Conservation (phyloP, 2,888 invertebrate genomes). For the Desoria tigrina region DNA sequence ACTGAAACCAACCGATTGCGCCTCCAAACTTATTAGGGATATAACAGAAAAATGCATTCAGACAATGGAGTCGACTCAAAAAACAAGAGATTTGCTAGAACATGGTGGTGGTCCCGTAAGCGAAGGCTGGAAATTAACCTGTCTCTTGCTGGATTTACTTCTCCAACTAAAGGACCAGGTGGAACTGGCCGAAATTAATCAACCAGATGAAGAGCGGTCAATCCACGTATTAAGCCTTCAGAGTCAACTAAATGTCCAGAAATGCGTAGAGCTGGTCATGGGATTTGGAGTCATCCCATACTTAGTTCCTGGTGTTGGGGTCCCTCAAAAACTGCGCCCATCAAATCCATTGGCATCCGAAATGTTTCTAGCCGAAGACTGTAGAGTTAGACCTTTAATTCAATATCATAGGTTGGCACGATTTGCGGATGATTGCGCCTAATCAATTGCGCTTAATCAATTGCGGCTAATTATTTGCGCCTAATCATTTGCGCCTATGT, state of each 20-base stretch:
- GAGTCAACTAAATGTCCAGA: slow-evolving; percentile 67
- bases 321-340: slow-evolving; percentile 56
- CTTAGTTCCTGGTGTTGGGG: slow-evolving; percentile 68
- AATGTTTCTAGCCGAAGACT: slow-evolving; percentile 29
- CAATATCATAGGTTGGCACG: slow-evolving; percentile 45
- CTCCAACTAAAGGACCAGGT: slow-evolving; percentile 26
- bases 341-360: slow-evolving; percentile 25
- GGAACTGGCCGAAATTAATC: slow-evolving; percentile 33
- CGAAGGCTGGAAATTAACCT: slow-evolving; percentile 37
- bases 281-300: slow-evolving; percentile 66
- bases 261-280: slow-evolving; percentile 65
- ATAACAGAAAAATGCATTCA: neutral
- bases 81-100: neutral
- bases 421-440: too few species aligned
- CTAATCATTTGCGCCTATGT: too few species aligned
- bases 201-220: slow-evolving; percentile 41
- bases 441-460: too few species aligned
- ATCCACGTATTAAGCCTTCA: slow-evolving; percentile 64
- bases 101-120: neutral
- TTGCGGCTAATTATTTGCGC: too few species aligned
- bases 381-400: slow-evolving; percentile 16
- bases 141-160: slow-evolving; percentile 34
- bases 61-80: neutral
- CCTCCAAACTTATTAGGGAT: neutral
- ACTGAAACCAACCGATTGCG: neutral